Evolutionary conservation across 2,888 invertebrate species (phyloP).

Genomic region (Lepidocyrtinus sp.): DNA sequence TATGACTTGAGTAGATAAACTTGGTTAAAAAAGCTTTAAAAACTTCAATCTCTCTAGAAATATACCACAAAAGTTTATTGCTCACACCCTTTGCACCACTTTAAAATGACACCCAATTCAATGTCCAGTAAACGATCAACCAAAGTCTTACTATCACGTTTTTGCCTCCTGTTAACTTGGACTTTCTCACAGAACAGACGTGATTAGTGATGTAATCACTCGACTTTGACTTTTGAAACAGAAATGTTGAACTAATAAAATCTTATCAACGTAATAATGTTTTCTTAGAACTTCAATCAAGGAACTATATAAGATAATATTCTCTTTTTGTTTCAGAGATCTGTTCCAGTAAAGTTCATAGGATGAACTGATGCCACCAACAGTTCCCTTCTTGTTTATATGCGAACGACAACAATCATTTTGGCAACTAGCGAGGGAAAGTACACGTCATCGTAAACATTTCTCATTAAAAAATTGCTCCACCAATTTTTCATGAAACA

Average conservation of each 20-base stretch:
- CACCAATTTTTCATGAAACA: constrained; percentile 17
- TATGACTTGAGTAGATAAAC: too few relatives aligned
- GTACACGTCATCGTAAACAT: background rate
- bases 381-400: background rate
- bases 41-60: too few relatives aligned
- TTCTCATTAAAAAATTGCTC: background rate
- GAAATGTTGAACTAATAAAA: too few relatives aligned
- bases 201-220: background rate
- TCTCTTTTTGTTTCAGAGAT: background rate
- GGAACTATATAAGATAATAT: too few relatives aligned
- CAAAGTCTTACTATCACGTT: background rate
- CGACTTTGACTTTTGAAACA: background rate
- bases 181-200: background rate
- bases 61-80: too few relatives aligned
- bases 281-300: too few relatives aligned
- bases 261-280: too few relatives aligned
- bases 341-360: background rate
- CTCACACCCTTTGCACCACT: background rate
- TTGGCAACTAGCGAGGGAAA: background rate
- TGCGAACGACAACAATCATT: background rate
- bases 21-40: too few relatives aligned
- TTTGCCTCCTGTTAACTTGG: background rate
- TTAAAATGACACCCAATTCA: background rate
- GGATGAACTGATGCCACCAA: background rate
- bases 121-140: background rate